These are phyloP conservation scores for Agrotis puta DNA, from an alignment of 2,888 invertebrate species.

Conservation along the genomic window DNA sequence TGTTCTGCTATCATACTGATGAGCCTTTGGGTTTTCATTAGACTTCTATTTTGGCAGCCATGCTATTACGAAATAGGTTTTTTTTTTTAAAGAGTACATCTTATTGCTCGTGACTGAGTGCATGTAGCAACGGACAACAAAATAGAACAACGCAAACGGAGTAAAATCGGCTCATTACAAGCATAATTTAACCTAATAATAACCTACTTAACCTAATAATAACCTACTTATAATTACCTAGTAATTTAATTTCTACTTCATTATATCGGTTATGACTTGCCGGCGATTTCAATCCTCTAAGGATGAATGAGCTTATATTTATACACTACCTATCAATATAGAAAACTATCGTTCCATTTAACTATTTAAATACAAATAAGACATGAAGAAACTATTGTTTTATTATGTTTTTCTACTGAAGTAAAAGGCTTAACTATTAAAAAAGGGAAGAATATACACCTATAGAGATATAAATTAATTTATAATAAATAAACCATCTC, in stretches of 20 bases:
- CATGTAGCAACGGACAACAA: constrained; percentile 12
- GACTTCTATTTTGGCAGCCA: too few relatives aligned
- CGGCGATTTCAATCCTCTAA: constrained; percentile 6
- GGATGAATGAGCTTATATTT: constrained; percentile 12
- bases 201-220: not conserved
- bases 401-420: not conserved
- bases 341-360: constrained; percentile 18
- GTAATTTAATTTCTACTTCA: not conserved
- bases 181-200: not conserved
- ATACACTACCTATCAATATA: constrained; percentile 27
- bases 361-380: not conserved
- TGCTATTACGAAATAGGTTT: too few relatives aligned
- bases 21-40: too few relatives aligned
- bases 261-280: too few relatives aligned
- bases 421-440: not conserved
- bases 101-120: too few relatives aligned
- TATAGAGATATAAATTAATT: not conserved
- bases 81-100: too few relatives aligned
- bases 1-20: too few relatives aligned
- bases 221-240: constrained; percentile 1
- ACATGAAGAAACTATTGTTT: not conserved
- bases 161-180: not conserved
- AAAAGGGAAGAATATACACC: not conserved
- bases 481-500: not conserved
- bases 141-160: constrained; percentile 7